These are phyloP conservation scores for Drosophila cracens DNA, from an alignment of 2,888 invertebrate species.

Conservation along the genomic window DNA sequence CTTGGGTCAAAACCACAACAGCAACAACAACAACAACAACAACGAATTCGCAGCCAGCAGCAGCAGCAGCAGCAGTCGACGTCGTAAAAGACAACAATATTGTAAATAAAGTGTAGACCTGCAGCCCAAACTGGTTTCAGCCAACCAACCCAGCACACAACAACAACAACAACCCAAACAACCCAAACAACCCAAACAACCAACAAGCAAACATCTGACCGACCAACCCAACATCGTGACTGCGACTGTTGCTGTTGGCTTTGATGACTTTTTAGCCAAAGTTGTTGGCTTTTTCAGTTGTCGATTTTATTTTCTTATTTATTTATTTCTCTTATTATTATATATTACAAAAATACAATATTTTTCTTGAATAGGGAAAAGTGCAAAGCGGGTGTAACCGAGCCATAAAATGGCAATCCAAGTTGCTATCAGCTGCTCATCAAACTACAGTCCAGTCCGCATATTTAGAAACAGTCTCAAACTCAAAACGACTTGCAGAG, in stretches of 20 bases:
- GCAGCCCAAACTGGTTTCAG: constrained; percentile 71
- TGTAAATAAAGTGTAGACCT: constrained; percentile 79
- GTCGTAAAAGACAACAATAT: constrained; percentile 81
- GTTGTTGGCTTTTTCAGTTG: constrained; percentile 55
- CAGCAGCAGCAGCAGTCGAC: constrained; percentile 38
- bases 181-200: constrained; percentile 22
- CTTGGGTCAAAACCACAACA: constrained; percentile 77
- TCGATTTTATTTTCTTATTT: constrained; percentile 36
- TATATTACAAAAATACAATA: constrained; percentile 9
- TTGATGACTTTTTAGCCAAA: constrained; percentile 79
- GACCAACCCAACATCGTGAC: constrained; percentile 73
- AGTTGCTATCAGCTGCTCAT: not conserved
- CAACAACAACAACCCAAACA: constrained; percentile 13
- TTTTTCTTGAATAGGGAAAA: constrained; percentile 14
- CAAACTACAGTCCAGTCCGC: not conserved
- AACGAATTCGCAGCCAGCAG: constrained; percentile 39
- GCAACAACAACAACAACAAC: constrained; percentile 38
- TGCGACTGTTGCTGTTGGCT: constrained; percentile 63
- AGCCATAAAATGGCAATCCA: not conserved
- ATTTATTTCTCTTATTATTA: not conserved
- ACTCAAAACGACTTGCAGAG: constrained; percentile 3
- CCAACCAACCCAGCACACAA: constrained; percentile 28
- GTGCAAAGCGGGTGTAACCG: not conserved
- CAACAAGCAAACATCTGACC: constrained; percentile 46
- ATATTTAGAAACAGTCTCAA: not conserved